Base-by-base conservation (phyloP, 2,888 invertebrate genomes). In the Epistrophe eligans region DNA sequence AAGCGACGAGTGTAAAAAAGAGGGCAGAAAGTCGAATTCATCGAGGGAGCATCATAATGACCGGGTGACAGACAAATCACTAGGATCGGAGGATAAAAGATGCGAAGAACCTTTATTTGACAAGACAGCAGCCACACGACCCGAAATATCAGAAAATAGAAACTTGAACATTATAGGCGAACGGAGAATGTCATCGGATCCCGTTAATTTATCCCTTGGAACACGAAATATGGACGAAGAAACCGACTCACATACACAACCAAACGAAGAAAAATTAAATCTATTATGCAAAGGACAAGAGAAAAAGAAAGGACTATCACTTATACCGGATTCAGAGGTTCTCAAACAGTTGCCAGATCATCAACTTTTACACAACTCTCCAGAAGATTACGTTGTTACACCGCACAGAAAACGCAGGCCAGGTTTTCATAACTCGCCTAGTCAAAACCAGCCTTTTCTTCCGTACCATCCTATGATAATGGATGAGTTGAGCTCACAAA, bases 401-500 rank as follows among this genome's bases (percentile, higher is more conserved):
- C 97, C 97, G 13, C 97, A 97, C 93, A 94, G 97, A 90, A 97
- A 97, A 93, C 94, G 97, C 91, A 94, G 97, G 91, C 97, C 97
- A 0, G 97, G 97, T 70, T 97, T 97, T 90, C 97, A 97, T 92
- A 97, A 97, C 91, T 96, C 97, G 45, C 97, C 97, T 24, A 96
- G 97, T 88, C 97, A 97, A 91, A 97, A 97, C 93, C 96, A 97
- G 85, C 97, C 97, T 50, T 97, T 97, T 91, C 97, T 97, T 89
- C 96, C 97, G 81, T 97, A 96, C 91, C 95, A 95, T 89, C 96
- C 96, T 76, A 96, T 96, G 89, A 95, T 96, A 91, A 94, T 96
- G 89, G 96, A 96, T 91, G 96, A 96, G 91, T 94, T 95, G 90
- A 94, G 96, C 89, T 95, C 95, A 90, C 94, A 95, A 80, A 95